These are phyloP conservation scores for Fundulus diaphanus DNA, from an alignment of 2,797 vertebrate species.

Conservation along the genomic window DNA sequence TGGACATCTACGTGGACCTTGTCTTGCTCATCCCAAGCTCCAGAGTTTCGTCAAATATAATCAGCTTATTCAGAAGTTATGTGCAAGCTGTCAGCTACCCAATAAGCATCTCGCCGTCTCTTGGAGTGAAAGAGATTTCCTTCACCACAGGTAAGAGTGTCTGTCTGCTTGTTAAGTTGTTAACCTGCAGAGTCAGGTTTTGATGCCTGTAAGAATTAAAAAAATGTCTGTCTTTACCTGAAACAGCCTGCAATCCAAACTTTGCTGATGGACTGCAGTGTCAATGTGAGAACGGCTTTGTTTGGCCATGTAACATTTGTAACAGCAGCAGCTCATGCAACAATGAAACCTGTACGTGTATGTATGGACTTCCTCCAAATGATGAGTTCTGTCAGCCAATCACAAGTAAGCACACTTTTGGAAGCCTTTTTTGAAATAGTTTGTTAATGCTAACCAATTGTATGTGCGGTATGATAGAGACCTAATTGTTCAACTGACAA, in stretches of 20 bases:
- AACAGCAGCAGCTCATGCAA: neutral
- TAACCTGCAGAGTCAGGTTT: too few species aligned
- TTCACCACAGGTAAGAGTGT: neutral
- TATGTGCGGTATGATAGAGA: too few species aligned
- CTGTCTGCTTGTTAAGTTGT: neutral
- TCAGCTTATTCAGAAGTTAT: fast-evolving
- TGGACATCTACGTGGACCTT: slow-evolving; percentile 8
- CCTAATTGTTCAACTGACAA: too few species aligned
- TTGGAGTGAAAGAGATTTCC: too few species aligned
- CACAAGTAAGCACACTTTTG: neutral
- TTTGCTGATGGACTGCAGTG: neutral
- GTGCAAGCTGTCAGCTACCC: too few species aligned
- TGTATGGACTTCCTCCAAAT: neutral
- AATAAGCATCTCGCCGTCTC: too few species aligned
- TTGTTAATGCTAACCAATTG: too few species aligned
- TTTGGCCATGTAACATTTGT: too few species aligned
- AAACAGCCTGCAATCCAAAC: neutral
- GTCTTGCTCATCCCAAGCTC: slow-evolving; percentile 14
- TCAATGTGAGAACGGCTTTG: neutral
- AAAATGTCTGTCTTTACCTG: neutral
- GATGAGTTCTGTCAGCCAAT: neutral
- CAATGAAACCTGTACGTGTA: neutral
- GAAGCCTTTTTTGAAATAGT: too few species aligned
- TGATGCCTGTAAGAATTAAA: too few species aligned
- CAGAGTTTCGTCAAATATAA: neutral